Base-by-base conservation (phyloP, 2,797 vertebrate species). In the Dicrostonyx torquatus region DNA sequence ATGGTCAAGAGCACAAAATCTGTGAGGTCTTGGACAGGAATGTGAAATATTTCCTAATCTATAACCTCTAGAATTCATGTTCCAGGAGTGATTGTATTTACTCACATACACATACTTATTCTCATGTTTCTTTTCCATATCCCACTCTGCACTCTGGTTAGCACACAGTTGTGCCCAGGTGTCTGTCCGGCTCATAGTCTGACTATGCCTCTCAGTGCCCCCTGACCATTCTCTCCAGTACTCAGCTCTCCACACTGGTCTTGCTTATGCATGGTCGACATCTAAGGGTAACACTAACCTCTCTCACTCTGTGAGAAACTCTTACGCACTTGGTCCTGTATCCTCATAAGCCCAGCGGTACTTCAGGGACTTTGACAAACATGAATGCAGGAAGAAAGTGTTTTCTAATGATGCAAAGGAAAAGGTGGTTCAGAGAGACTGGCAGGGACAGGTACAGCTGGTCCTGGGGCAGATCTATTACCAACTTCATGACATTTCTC, bases 251-350 rank as follows among this genome's bases (percentile, higher is more conserved):
- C 0, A 11, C 37, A 55, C 15, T 40, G 26, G 3, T 14, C 45
- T 66, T 73, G 24, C 3, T 15, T 24, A 24, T 80, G 10, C 1
- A 2, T 40, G 29, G 11, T 22, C 10, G 75, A 34, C 43, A 31
- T 29, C 24, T 34, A n/a, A 53, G 0, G 0, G 1, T 43, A 45
- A n/a, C 22, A 40, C 13, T 18, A 64, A 5, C 11, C n/a, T 53
- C 13, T 20, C 14, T 53, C 13, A 26, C 14, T 15, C 6, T n/a
- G 18, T 12, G 20, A 13, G 50, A 24, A 37, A 75, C 24, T 62
- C 48, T 50, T 31, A 68, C 0, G 3, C 0, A 2, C 34, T 78
- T 78, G 64, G n/a, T 9, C 7, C 73, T 29, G 7, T 31, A 22
- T 48, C 10, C 13, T 40, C 0, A n/a, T 2, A 2, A 73, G n/a